A percentile compares a stretch with the other conserved stretches of the same genome.
Conservation (phyloP, 2,797 vertebrate genomes). For the Alectoris magna region DNA sequence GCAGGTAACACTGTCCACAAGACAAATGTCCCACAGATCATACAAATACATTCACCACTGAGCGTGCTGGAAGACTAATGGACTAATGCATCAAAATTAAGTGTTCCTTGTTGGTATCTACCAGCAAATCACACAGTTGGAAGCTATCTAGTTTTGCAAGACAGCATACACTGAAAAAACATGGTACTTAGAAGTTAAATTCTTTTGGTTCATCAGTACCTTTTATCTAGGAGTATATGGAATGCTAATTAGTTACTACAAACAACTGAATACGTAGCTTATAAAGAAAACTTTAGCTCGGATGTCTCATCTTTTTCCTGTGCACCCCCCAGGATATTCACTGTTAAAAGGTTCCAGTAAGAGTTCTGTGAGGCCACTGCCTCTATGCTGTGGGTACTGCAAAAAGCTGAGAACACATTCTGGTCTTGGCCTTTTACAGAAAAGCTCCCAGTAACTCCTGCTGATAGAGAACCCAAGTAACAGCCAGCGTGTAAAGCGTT, state of each 20-base stretch:
- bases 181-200: background rate
- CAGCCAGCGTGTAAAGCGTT: background rate
- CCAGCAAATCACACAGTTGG: background rate
- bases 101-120: background rate
- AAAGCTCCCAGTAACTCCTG: background rate
- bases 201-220: background rate
- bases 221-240: background rate
- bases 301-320: background rate
- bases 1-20: background rate
- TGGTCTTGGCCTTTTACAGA: background rate
- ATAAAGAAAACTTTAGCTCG: background rate
- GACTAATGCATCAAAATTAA: background rate
- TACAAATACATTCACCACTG: background rate
- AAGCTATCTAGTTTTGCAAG: background rate
- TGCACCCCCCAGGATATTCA: background rate
- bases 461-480: fast-evolving
- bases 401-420: background rate
- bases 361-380: no score
- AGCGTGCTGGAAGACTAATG: background rate
- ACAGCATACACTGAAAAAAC: background rate
- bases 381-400: background rate
- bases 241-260: background rate
- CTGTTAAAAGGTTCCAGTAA: background rate
- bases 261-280: background rate
- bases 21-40: background rate